Base-by-base conservation (phyloP, 2,113 vertebrate genomes). In the Heloderma charlesbogerti region DNA sequence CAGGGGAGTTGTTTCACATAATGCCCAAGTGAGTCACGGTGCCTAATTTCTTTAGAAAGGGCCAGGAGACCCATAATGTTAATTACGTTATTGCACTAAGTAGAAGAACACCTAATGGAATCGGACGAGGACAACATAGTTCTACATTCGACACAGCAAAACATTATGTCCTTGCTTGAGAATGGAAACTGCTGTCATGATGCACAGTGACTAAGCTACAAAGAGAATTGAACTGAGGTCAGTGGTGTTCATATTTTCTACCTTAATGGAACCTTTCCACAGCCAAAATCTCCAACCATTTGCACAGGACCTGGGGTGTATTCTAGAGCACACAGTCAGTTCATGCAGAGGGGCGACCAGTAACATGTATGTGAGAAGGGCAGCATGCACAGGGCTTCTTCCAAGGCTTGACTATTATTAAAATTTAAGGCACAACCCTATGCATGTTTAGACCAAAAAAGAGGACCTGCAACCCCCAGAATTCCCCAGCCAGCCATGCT, bases 1-100 rank as follows among this genome's bases (percentile, higher is more conserved):
- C 95, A 94, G 91, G 88, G 97, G 94, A 96, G 93, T 84, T 97
- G 95, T 92, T 97, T 96, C 95, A 92, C 92, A 95, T 96, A 97
- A 98, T 96, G 95, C 96, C 96, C 94, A 63, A 97, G 96, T 98
- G 98, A 98, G 94, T 98, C 96, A 98, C 97, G 94, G 95, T 94
- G 94, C 96, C 95, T 97, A 98, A 98, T 98, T 97, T 96, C 74
- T 91, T 97, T 97, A 96, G 97, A 96, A 95, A 97, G 96, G 97
- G 96, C 97, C 97, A 97, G 89, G 95, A 97, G 96, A 96, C 95
- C 96, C 89, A 94, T 94, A 95, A 93, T 95, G 95, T 96, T 97
- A 98, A 98, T 98, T 97, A 98, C 92, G 96, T 98, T 97, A 97
- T 92, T 92, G 95, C 93, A 87, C 93, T 90, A 92, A 96, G 94